Evolutionary conservation across 2,888 invertebrate genomes (phyloP).

Genomic region (Polylopha cassiicola): DNA sequence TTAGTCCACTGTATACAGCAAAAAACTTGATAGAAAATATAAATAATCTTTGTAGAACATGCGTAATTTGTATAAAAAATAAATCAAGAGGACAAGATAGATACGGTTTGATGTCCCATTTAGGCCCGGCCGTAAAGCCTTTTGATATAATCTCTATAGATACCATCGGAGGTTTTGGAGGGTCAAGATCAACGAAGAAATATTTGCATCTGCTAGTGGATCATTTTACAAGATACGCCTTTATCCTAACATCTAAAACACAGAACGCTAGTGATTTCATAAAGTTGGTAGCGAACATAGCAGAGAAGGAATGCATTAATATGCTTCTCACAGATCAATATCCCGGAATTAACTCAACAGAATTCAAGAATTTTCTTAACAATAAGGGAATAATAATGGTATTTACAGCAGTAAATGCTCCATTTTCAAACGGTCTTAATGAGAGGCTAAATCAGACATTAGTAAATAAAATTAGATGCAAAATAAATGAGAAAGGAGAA

Average conservation of each 20-base stretch:
- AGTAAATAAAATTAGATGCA: not conserved
- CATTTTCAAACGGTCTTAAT: too few relatives aligned
- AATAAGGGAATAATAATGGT: not conserved
- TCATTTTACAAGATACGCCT: conserved; percentile 22
- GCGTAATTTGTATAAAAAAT: too few relatives aligned
- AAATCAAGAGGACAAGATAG: too few relatives aligned
- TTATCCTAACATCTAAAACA: conserved; percentile 21
- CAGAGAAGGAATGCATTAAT: conserved; percentile 12
- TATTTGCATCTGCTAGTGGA: conserved; percentile 23
- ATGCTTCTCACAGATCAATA: conserved; percentile 27
- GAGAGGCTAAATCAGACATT: too few relatives aligned
- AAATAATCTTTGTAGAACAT: not conserved
- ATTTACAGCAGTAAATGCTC: not conserved
- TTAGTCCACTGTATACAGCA: conserved; percentile 7
- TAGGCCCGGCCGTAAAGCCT: conserved; percentile 18
- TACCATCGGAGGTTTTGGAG: conserved; percentile 24
- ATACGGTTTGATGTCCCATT: too few relatives aligned
- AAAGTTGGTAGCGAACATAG: conserved; percentile 17
- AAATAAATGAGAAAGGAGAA: not conserved
- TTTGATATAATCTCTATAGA: conserved; percentile 21
- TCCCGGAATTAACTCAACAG: conserved; percentile 32
- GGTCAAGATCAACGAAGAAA: conserved; percentile 25
- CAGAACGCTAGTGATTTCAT: conserved; percentile 26
- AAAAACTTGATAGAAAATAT: not conserved
- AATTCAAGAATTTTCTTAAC: conserved; percentile 23